These are phyloP conservation scores for Crotophaga sulcirostris DNA, from an alignment of 2,113 vertebrate genomes.

Conservation along the genomic window DNA sequence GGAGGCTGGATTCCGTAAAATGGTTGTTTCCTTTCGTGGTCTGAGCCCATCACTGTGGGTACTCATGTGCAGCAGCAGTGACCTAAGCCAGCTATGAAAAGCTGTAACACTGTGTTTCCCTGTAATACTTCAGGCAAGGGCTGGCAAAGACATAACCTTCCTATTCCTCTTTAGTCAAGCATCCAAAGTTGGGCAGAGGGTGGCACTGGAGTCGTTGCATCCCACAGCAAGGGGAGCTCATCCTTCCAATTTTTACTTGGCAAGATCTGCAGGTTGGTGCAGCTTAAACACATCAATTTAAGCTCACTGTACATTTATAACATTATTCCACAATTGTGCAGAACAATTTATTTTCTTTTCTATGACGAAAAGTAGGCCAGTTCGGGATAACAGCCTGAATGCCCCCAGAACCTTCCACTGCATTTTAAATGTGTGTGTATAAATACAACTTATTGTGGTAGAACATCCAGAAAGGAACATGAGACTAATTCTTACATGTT, in stretches of 20 bases:
- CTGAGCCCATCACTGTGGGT: not conserved
- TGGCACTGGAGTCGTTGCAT: not conserved
- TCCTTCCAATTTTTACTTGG: not conserved
- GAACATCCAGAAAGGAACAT: slow-evolving; percentile 4
- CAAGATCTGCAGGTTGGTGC: not conserved
- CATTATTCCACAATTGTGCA: not conserved
- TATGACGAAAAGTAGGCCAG: not conserved
- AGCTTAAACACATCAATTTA: not conserved
- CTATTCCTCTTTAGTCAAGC: not conserved
- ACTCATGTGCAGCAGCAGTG: not conserved
- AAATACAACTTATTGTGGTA: not conserved
- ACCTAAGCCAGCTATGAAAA: not conserved
- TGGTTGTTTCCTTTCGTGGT: not conserved
- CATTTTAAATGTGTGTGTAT: not conserved
- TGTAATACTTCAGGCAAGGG: not conserved
- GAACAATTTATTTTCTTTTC: not conserved
- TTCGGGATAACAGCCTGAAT: not conserved
- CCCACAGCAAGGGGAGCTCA: not conserved
- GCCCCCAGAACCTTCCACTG: not conserved
- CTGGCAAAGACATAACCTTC: not conserved
- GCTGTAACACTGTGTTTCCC: not conserved
- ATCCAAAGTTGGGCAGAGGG: not conserved
- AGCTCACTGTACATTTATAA: not conserved
- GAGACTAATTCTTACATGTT: not conserved
- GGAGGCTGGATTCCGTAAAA: not conserved